Evolutionary conservation across 2,113 vertebrate genomes (phyloP), one percentile per base, ranked within the genome.

Genomic region (Apaloderma vittatum): DNA sequence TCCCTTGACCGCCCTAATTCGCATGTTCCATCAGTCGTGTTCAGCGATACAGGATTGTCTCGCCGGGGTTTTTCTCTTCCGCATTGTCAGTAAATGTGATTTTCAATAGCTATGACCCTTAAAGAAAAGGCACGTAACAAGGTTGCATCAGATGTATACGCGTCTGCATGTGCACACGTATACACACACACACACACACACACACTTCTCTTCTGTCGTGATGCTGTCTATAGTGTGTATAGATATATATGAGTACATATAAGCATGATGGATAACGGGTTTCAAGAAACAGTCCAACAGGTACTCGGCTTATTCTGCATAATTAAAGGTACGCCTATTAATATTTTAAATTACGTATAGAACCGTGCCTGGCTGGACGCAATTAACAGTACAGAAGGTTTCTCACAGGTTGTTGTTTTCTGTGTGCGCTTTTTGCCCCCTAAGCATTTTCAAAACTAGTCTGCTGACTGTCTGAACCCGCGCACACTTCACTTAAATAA

Each of bases 241-340:
- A 65, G 83, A 27, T 67, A 26, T 40, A 27, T 40, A 16, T 1
- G 11, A 58, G 36, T 12, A 32, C 4, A 7, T 27, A 45, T 8
- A 19, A 36, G 79, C 54, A 36, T 2, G 45, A 30, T 10, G 16
- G 61, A 58, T 32, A 88, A 62, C 7, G 40, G 15, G 5, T 74
- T 85, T 36, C 70, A 72, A 70, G 72, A 32, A 91, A 37, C 52
- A 43, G 24, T 86, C 94, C 96, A 95, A 96, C 94, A 95, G 93
- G 87, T 94, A 40, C 17, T 59, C 59, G 13, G 8, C 59, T 77
- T 80, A 30, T 68, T 63, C 55, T 37, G 52, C 45, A 9, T 43
- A 27, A 36, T 26, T n/a, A 23, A 83, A 66, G 29, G 8, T 48
- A 51, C 15, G 4, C 57, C 16, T 63, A 26, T n/a, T 65, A 68